These are phyloP conservation scores for Steinernema hermaphroditum DNA, from an alignment of 2,888 invertebrate genomes.

Conservation along the genomic window DNA sequence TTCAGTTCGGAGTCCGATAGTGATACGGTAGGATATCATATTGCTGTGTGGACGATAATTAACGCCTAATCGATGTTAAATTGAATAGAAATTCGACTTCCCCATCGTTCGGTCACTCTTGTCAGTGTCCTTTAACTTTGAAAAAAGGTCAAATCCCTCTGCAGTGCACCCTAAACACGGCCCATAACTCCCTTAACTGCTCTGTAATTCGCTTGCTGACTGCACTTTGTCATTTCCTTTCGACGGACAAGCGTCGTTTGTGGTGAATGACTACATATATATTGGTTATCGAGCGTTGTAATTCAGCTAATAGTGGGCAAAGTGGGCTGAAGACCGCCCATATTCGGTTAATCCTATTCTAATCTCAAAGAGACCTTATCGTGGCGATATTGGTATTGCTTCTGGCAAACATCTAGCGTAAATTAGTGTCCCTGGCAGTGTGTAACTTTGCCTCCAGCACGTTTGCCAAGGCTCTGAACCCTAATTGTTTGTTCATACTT, in stretches of 20 bases:
- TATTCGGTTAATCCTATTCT: slow-evolving; percentile 27
- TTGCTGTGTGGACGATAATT: not conserved
- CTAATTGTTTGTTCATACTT: not conserved
- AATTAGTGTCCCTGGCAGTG: not conserved
- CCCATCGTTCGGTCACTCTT: no score
- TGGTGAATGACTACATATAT: not conserved
- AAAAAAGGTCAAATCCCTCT: not conserved
- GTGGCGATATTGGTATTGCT: slow-evolving; percentile 21
- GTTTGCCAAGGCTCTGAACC: not conserved
- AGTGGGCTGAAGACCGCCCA: slow-evolving; percentile 12
- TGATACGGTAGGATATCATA: not conserved
- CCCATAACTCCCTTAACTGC: slow-evolving; percentile 24
- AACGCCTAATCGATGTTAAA: not conserved
- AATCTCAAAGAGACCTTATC: slow-evolving; percentile 26
- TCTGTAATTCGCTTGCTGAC: slow-evolving; percentile 21
- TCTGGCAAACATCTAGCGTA: slow-evolving; percentile 2
- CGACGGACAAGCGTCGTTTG: not conserved
- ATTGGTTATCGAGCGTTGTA: slow-evolving; percentile 27
- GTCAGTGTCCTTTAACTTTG: no score
- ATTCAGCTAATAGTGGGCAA: slow-evolving; percentile 28
- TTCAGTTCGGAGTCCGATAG: slow-evolving; percentile 18
- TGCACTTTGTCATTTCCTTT: not conserved
- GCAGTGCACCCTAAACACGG: not conserved
- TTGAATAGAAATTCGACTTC: no score
- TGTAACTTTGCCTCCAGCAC: not conserved